Evolutionary conservation across 2,113 vertebrate genomes (phyloP), one percentile per base, ranked within the genome.

Genomic region (Stegastes partitus): DNA sequence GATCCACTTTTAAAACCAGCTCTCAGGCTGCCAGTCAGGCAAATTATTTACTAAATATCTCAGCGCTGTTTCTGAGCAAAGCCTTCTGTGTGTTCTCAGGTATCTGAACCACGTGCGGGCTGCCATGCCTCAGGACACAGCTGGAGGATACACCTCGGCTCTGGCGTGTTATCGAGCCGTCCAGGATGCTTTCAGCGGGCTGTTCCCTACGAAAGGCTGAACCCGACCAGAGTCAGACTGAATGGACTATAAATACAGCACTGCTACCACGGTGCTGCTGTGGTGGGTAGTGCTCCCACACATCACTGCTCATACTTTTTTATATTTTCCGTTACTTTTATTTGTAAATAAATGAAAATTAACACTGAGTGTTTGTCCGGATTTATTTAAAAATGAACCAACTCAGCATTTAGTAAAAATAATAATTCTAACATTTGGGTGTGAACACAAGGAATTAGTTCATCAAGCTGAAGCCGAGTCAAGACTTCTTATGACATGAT

Each of bases 181-280:
- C 22, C 97, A 99, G 92, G 98, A 99, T 64, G 97, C 98, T 0
- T 97, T 99, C 95, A 99, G 97, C 31, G 97, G 98, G 9, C 95
- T 99, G 57, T 97, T 98, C 85, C 63, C 63, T 21, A 15, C 2
- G 0, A 73, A 22, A 67, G 57, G 58, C 47, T 93, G 78, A 93
- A 23, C 18, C 37, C 34, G 22, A 26, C 12, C 42, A 34, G 31
- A 25, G 5, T 22, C 22, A 45, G 19, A 82, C 58, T 58, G 10
- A 71, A 31, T 26, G 45, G 79, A 87, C 75, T 54, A 77, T n/a
- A 56, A 82, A 75, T 68, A 25, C 50, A 19, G 10, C 47, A 37
- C n/a, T 26, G 15, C 47, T 54, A 3, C 23, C n/a, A 23, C 51
- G 1, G 11, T 34, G 21, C 47, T 49, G 64, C 28, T 61, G 42